These are phyloP conservation scores for Galerucella pusilla DNA, from an alignment of 2,888 invertebrate genomes.

Conservation along the genomic window DNA sequence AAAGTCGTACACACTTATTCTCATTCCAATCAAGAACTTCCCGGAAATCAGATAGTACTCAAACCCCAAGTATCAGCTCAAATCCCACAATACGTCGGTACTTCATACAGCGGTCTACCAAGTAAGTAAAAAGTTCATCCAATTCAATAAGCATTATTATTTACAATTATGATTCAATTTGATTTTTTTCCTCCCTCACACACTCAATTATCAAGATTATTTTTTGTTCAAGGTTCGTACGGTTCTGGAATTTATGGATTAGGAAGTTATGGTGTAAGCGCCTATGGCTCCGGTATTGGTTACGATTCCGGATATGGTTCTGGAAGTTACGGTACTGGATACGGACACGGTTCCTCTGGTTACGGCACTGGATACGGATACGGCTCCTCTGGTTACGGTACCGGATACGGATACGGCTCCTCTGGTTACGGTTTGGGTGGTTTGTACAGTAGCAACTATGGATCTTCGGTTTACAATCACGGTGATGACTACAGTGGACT, in stretches of 20 bases:
- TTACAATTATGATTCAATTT: too few relatives aligned
- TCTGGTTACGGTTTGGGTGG: background rate
- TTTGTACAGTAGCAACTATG: too few relatives aligned
- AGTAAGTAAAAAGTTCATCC: background rate
- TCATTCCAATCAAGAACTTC: background rate
- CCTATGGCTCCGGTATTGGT: too few relatives aligned
- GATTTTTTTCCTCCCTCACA: too few relatives aligned
- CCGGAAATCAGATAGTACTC: constrained; percentile 1
- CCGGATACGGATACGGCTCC: constrained; percentile 4
- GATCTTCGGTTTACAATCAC: background rate
- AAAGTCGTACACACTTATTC: constrained; percentile 31
- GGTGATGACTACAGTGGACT: constrained; percentile 15
- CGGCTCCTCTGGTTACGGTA: background rate
- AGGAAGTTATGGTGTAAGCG: background rate
- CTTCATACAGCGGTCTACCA: background rate
- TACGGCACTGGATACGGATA: constrained; percentile 1
- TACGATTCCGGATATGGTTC: background rate
- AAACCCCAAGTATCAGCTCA: background rate
- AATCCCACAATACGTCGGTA: background rate
- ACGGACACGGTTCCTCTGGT: background rate
- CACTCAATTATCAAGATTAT: background rate
- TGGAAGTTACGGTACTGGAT: background rate
- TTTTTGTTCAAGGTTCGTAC: background rate
- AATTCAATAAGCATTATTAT: background rate
- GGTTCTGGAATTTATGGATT: background rate